A percentile compares a stretch with the other conserved stretches of the same genome.
phyloP scores from a whole-genome alignment of 2,888 invertebrate genomes.

The Rotaria macrura region DNA sequence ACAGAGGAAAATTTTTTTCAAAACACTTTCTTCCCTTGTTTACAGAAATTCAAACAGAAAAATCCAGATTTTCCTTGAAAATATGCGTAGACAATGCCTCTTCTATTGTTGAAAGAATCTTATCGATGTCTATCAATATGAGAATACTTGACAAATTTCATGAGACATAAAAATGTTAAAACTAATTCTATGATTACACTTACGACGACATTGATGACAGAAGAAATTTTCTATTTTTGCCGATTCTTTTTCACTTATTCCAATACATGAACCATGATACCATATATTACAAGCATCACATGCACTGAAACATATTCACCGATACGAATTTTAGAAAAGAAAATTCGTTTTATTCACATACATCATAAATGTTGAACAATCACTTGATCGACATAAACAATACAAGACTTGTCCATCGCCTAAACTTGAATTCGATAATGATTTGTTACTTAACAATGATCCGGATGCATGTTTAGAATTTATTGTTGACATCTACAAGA shows the following conservation, averaged over 20 bases:
- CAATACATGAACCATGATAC: slow-evolving; percentile 95
- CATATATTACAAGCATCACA: slow-evolving; percentile 90
- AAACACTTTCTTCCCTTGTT: no score
- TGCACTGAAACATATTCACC: slow-evolving; percentile 21
- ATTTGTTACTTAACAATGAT: not conserved
- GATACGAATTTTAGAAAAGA: no score
- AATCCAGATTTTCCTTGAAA: no score
- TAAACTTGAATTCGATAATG: not conserved
- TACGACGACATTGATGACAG: slow-evolving; percentile 28
- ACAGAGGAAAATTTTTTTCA: no score
- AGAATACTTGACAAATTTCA: no score
- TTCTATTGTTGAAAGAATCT: no score
- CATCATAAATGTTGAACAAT: slow-evolving; percentile 21
- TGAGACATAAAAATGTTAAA: no score
- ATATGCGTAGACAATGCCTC: no score
- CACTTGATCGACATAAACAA: slow-evolving; percentile 9
- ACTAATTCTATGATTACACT: not conserved
- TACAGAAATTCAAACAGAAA: no score
- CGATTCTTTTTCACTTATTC: slow-evolving; percentile 67
- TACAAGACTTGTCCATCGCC: not conserved
- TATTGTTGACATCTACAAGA: not conserved
- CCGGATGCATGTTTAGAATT: not conserved
- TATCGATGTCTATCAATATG: no score
- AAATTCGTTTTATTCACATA: no score
- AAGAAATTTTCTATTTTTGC: slow-evolving; percentile 66